Percentiles rank a stretch among this genome's conserved stretches.
phyloP scores from a whole-genome alignment of 2,797 vertebrate species.

The Siniperca obscura region DNA sequence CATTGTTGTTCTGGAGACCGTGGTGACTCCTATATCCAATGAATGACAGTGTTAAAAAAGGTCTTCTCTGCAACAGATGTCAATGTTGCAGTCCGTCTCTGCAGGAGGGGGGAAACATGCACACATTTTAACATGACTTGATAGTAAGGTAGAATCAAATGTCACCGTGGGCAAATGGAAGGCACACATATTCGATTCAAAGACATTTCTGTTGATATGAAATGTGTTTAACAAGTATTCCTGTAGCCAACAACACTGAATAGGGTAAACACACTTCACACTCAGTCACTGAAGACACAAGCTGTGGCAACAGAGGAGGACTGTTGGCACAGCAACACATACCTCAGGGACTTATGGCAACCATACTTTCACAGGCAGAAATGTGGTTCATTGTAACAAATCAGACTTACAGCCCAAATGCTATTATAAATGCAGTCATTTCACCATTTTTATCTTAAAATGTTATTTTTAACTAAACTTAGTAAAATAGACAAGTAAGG shows the following conservation, averaged over 20 bases:
- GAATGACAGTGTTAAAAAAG: slow-evolving; percentile 29
- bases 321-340: slow-evolving; percentile 14
- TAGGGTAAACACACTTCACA: neutral
- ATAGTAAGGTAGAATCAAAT: neutral
- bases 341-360: slow-evolving; percentile 6
- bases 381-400: neutral
- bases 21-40: slow-evolving; percentile 40
- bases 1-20: slow-evolving; percentile 62
- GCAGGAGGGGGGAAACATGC: neutral
- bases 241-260: neutral
- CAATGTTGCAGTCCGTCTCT: slow-evolving; percentile 47
- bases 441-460: neutral
- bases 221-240: neutral
- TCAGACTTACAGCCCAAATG: too few species aligned
- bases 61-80: slow-evolving; percentile 42
- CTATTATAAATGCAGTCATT: too few species aligned
- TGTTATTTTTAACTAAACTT: too few species aligned
- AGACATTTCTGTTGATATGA: neutral
- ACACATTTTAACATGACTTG: neutral
- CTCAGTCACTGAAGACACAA: neutral
- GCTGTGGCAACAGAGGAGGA: slow-evolving; percentile 21
- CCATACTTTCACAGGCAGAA: slow-evolving; percentile 5
- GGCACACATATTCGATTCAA: neutral
- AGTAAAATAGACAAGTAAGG: neutral
- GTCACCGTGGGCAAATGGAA: neutral